Conservation (phyloP, 2,797 vertebrate genomes). For the Gymnoscopelus braueri region DNA sequence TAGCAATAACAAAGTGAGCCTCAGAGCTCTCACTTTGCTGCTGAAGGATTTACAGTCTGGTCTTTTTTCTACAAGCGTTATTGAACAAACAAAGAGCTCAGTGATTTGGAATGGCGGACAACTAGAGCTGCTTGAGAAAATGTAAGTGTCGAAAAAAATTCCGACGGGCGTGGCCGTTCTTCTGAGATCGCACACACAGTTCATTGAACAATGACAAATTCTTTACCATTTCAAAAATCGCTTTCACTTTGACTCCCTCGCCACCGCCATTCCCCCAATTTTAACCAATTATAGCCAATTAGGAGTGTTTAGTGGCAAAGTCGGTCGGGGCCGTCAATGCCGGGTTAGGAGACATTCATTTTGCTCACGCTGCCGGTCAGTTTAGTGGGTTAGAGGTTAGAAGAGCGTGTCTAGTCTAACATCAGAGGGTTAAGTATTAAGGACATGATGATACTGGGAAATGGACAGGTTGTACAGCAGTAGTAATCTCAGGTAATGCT, state of each 20-base stretch:
- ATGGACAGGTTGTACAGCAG: too few species aligned
- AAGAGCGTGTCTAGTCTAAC: constrained; percentile 49
- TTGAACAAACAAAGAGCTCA: constrained; percentile 11
- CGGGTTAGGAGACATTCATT: constrained; percentile 57
- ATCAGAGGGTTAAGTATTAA: constrained; percentile 6
- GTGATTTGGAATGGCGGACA: background rate
- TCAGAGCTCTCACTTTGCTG: background rate
- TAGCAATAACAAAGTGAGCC: constrained; percentile 4
- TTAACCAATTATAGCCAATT: constrained; percentile 52
- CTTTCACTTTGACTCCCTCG: too few species aligned
- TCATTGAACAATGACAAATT: too few species aligned
- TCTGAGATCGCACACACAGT: too few species aligned
- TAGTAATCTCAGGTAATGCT: constrained; percentile 11
- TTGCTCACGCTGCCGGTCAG: constrained; percentile 32
- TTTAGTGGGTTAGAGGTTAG: constrained; percentile 54
- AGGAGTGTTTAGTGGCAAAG: constrained; percentile 23
- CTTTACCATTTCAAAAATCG: too few species aligned
- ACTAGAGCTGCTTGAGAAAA: background rate
- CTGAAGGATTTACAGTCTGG: background rate
- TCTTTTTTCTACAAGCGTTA: constrained; percentile 22
- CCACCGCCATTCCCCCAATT: constrained; percentile 5
- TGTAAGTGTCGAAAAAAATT: too few species aligned
- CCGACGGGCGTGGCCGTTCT: too few species aligned
- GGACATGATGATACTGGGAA: too few species aligned
- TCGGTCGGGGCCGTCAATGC: constrained; percentile 42